These are phyloP conservation scores for Turritopsis rubra DNA, from an alignment of 30 jellyfish, hydroid and myxozoan genomes.

Conservation along the genomic window DNA sequence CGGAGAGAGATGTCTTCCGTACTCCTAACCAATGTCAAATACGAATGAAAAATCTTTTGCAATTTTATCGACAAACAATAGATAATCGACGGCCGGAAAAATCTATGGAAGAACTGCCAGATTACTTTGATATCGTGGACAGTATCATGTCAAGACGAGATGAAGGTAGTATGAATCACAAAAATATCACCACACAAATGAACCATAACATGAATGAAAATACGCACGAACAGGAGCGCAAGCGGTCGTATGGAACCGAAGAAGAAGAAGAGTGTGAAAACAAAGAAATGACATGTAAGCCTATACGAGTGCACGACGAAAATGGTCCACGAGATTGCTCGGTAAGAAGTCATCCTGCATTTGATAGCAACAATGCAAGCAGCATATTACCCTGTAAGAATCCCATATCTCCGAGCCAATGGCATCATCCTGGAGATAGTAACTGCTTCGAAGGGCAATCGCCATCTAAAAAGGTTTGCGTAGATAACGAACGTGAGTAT, in stretches of 20 bases:
- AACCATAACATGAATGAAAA: neutral
- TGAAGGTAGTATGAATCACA: neutral
- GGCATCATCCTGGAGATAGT: neutral
- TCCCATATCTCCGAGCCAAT: neutral
- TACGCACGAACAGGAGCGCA: neutral
- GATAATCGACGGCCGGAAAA: constrained; percentile 19
- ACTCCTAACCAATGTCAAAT: constrained; percentile 22
- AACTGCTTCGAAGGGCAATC: neutral
- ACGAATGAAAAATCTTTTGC: constrained; percentile 22
- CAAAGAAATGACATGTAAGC: neutral
- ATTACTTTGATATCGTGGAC: constrained; percentile 20
- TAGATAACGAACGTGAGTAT: neutral
- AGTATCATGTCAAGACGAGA: constrained; percentile 10
- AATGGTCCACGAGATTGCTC: neutral
- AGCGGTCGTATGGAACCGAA: neutral
- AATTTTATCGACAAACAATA: constrained; percentile 14
- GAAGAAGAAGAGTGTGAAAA: neutral
- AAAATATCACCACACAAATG: neutral
- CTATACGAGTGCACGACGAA: neutral
- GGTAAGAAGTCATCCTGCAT: neutral
- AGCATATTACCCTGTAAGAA: neutral
- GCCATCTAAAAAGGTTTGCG: neutral
- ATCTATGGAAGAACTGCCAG: constrained; percentile 18
- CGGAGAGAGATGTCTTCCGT: constrained; percentile 19
- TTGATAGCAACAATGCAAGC: neutral